Evolutionary conservation across 2,113 vertebrate genomes (phyloP), one percentile per base, ranked within the genome.

Genomic region (Corvus cornix): DNA sequence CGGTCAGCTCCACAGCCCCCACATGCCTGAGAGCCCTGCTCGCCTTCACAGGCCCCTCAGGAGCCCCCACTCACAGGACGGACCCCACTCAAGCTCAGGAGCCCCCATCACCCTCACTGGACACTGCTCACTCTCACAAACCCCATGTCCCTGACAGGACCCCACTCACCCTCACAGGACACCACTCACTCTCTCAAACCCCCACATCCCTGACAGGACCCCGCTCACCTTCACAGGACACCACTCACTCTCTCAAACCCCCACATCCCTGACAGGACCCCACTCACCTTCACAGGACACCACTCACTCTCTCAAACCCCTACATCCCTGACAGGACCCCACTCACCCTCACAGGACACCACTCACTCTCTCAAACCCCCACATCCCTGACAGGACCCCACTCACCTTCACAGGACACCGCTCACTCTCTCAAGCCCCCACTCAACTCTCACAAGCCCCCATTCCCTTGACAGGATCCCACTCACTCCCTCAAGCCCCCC

Each of bases 21-120:
- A 37, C 46, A 12, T 0, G 0, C 13, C 2, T 0, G 31, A 35
- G 62, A 94, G 58, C 13, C 39, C 19, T 2, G 0, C 35, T 4
- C 0, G 1, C 19, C 35, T 20, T 11, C 18, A 6, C 0, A 20
- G 31, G 31, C 10, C 43, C 22, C 77, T 35, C 51, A 37, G 51
- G 51, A 55, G 35, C 41, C 51, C n/a, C 21, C 2, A 4, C 11
- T 16, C 49, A 26, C 21, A 5, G 33, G 33, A n/a, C 5, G 2
- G 56, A 24, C 56, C 56, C 56, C n/a, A 23, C n/a, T 16, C 6
- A 7, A 8, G 35, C n/a, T 60, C 58, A 37, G n/a, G 16, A 37
- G 23, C 13, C 23, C 23, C 58, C 17, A 12, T 52, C 51, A 55
- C 53, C 27, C 27, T 30, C 51, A 31, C 52, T 1, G 7, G 8